phyloP scores from a whole-genome alignment of 1,140 invertebrate genomes.

The Agraylea sexmaculata region DNA sequence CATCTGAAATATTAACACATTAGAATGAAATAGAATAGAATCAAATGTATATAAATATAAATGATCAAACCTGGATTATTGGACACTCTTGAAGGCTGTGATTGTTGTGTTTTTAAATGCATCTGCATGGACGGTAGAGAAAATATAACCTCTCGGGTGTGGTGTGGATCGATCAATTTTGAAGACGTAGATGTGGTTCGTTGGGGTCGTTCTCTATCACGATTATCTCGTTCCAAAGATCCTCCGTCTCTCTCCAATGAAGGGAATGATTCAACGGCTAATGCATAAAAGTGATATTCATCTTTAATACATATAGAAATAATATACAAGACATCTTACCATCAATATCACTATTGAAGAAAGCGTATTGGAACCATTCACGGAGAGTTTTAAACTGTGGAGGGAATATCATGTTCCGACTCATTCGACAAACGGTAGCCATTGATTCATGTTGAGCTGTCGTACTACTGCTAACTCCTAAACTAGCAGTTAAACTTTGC shows the following conservation, averaged over 20 bases:
- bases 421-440: slow-evolving; percentile 86
- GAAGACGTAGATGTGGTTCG: slow-evolving; percentile 29
- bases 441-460: slow-evolving; percentile 70
- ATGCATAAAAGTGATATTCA: slow-evolving; percentile 7
- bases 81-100: slow-evolving; percentile 61
- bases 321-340: slow-evolving; percentile 43
- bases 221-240: slow-evolving; percentile 23
- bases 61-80: slow-evolving; percentile 48
- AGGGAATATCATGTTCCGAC: slow-evolving; percentile 82
- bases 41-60: not conserved
- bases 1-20: slow-evolving; percentile 41
- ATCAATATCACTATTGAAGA: slow-evolving; percentile 85
- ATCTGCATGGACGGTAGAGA: slow-evolving; percentile 84
- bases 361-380: slow-evolving; percentile 96
- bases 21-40: not conserved
- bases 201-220: slow-evolving; percentile 18
- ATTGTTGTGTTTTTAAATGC: slow-evolving; percentile 86
- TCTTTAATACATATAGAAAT: slow-evolving; percentile 1
- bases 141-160: slow-evolving; percentile 91
- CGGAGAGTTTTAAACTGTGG: slow-evolving; percentile 87
- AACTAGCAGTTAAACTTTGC: slow-evolving; percentile 76
- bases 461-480: slow-evolving; percentile 58
- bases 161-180: slow-evolving; percentile 69
- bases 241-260: slow-evolving; percentile 60
- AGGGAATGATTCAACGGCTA: slow-evolving; percentile 83